phyloP scores from a whole-genome alignment of 2,888 invertebrate species.

The Aethes cnicana region DNA sequence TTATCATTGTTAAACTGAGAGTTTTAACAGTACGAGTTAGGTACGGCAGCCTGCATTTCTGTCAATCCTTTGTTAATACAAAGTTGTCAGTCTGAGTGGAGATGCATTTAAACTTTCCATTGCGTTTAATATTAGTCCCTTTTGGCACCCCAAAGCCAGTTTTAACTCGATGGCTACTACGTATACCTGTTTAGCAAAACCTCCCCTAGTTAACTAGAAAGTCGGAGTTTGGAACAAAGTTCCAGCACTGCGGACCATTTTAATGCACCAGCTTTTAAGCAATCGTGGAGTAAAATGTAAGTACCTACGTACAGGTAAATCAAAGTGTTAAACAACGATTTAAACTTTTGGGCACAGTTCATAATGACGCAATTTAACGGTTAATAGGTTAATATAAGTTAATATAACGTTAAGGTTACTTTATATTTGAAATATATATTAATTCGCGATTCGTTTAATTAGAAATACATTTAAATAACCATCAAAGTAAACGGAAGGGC shows the following conservation, averaged over 20 bases:
- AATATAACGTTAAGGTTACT: not conserved
- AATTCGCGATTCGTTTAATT: too few species aligned
- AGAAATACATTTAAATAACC: constrained; percentile 2
- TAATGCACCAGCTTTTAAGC: constrained; percentile 28
- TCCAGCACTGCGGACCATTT: constrained; percentile 44
- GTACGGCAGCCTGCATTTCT: not conserved
- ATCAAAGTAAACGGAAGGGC: constrained; percentile 32
- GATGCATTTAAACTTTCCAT: constrained; percentile 29
- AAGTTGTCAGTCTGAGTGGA: constrained; percentile 19
- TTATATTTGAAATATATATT: not conserved
- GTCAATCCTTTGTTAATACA: not conserved
- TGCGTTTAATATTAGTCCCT: constrained; percentile 44
- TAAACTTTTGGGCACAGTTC: not conserved
- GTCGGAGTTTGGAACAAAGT: constrained; percentile 54
- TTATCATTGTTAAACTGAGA: too few species aligned
- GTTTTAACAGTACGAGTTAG: too few species aligned
- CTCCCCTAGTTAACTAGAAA: constrained; percentile 49
- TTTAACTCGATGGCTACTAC: constrained; percentile 33
- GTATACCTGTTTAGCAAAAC: constrained; percentile 44
- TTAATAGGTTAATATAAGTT: too few species aligned
- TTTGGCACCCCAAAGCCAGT: constrained; percentile 43
- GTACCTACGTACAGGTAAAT: constrained; percentile 27
- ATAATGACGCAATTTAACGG: too few species aligned
- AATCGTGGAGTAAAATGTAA: constrained; percentile 23
- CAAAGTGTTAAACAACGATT: constrained; percentile 3